Conservation (phyloP, 2,888 invertebrate species). For the Anthrax anthrax region DNA sequence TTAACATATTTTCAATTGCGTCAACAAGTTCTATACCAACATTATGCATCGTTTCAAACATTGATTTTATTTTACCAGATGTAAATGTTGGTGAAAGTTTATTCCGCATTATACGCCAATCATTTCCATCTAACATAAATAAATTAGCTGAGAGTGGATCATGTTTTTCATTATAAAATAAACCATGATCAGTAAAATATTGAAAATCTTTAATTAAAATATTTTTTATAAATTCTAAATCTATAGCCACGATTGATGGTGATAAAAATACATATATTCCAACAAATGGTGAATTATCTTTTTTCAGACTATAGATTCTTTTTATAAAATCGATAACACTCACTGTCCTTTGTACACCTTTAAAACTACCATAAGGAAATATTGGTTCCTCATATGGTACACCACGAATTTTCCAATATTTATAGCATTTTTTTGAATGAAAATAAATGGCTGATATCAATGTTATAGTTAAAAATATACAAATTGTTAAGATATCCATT, state of each 20-base stretch:
- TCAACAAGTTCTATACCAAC: slow-evolving; percentile 12
- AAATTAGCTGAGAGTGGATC: slow-evolving; percentile 26
- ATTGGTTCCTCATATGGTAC: slow-evolving; percentile 25
- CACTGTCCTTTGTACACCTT: slow-evolving; percentile 15
- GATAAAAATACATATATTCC: slow-evolving; percentile 20
- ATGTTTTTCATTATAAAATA: slow-evolving; percentile 14
- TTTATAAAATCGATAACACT: slow-evolving; percentile 20
- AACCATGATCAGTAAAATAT: slow-evolving; percentile 26
- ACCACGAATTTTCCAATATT: slow-evolving; percentile 19
- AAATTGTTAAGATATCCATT: background rate
- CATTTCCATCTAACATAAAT: slow-evolving; percentile 24
- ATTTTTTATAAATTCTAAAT: slow-evolving; percentile 25
- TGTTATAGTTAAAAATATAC: background rate
- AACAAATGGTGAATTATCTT: slow-evolving; percentile 17
- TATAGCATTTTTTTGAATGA: slow-evolving; percentile 11
- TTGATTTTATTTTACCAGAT: slow-evolving; percentile 31
- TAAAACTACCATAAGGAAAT: slow-evolving; percentile 18
- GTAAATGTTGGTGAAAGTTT: slow-evolving; percentile 34
- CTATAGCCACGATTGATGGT: slow-evolving; percentile 19
- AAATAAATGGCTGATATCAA: background rate
- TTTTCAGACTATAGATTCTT: slow-evolving; percentile 19
- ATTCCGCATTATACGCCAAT: slow-evolving; percentile 33
- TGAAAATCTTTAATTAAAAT: slow-evolving; percentile 31
- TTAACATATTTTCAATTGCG: background rate
- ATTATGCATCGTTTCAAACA: slow-evolving; percentile 22